These are phyloP conservation scores for Monoplex corrugatus DNA, from an alignment of 2,888 invertebrate species.

Conservation along the genomic window DNA sequence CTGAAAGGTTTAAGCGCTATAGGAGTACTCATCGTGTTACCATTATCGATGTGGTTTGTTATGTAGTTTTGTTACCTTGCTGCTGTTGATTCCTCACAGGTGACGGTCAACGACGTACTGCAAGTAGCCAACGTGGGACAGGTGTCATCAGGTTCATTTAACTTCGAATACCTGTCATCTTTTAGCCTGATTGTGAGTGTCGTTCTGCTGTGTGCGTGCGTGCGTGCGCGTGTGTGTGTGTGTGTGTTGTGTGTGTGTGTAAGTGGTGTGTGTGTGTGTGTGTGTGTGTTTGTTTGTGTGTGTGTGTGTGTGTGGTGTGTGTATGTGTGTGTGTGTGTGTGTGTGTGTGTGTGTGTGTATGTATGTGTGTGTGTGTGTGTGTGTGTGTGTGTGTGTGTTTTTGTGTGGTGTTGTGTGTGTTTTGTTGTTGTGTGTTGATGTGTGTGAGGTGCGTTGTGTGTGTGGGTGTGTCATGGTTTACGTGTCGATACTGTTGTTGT, in stretches of 20 bases:
- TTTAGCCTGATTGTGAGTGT: not conserved
- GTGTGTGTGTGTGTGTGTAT: not conserved
- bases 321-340: not conserved
- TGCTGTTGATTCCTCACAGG: too few relatives aligned
- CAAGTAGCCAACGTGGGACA: not conserved
- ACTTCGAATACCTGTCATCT: not conserved
- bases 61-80: not conserved
- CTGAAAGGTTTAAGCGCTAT: too few relatives aligned
- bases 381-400: not conserved
- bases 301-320: not conserved
- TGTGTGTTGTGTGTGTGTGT: not conserved
- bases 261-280: not conserved
- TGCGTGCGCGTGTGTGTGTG: too few relatives aligned
- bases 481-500: too few relatives aligned
- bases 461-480: not conserved
- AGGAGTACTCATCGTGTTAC: too few relatives aligned
- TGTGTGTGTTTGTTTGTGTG: not conserved
- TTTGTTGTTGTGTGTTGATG: not conserved
- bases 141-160: not conserved
- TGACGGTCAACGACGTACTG: not conserved
- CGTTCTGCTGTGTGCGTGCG: too few relatives aligned
- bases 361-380: not conserved
- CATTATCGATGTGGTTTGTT: not conserved
- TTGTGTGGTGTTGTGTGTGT: not conserved
- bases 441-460: not conserved